These are phyloP conservation scores for Parazoanthus atlanticus DNA, from an alignment of 92 coral and sea anemone species.

Conservation along the genomic window DNA sequence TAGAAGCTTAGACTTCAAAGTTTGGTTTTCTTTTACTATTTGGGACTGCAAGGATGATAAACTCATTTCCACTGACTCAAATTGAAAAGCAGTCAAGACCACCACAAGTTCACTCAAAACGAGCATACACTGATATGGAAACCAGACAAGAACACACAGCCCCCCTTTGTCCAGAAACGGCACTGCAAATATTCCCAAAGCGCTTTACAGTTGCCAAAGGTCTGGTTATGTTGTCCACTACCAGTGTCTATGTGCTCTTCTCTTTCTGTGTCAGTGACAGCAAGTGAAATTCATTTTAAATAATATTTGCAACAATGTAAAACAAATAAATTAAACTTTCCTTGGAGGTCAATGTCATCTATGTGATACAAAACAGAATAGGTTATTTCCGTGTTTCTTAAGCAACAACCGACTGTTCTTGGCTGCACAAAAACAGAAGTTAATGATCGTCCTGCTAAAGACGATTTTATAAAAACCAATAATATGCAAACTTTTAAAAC, in stretches of 20 bases:
- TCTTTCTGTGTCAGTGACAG: constrained; percentile 15
- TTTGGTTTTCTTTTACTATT: not conserved
- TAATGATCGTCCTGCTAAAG: not conserved
- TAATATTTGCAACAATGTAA: constrained; percentile 25
- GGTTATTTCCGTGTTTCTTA: not conserved
- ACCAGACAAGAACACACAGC: not conserved
- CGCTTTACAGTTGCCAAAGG: not conserved
- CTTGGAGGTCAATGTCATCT: constrained; percentile 3
- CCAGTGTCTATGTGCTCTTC: not conserved
- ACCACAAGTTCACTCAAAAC: not conserved
- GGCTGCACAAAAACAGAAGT: not conserved
- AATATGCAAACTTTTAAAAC: not conserved
- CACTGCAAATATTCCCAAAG: not conserved
- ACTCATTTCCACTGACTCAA: constrained; percentile 10
- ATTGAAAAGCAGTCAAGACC: not conserved
- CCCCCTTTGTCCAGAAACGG: not conserved
- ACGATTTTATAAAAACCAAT: constrained; percentile 19
- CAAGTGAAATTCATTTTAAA: constrained; percentile 12
- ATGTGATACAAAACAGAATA: constrained; percentile 17
- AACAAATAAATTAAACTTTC: constrained; percentile 36
- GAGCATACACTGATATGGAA: not conserved
- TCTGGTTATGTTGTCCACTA: not conserved
- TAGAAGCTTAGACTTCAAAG: not conserved
- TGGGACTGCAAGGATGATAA: not conserved
- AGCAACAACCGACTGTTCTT: not conserved